Percentiles rank a stretch among this genome's conserved stretches.
Evolutionary conservation across 2,113 vertebrate species (phyloP).

Genomic region (Clarias macrocephalus): DNA sequence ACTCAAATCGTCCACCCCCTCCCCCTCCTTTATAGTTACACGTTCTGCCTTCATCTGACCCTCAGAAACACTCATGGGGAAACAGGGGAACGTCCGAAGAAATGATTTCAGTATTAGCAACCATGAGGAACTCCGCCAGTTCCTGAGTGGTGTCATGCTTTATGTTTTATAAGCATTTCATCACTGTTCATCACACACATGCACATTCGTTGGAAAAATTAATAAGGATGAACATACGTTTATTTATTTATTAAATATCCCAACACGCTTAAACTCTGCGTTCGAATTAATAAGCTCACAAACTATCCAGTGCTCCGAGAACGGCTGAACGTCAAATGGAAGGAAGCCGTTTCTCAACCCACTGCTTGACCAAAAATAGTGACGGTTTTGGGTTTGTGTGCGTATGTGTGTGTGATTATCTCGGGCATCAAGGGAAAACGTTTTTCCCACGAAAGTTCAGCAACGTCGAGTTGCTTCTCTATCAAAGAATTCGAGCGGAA

Average conservation of each 20-base stretch:
- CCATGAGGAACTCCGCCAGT: background rate
- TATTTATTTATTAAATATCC: background rate
- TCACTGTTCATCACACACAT: background rate
- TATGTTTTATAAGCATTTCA: background rate
- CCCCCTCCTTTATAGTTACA: background rate
- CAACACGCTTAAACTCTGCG: too few species aligned
- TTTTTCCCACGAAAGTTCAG: conserved; percentile 4
- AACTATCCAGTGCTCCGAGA: background rate
- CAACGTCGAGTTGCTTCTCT: background rate
- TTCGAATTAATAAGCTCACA: background rate
- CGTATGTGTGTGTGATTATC: background rate
- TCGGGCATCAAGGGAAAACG: background rate
- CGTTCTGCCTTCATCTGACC: background rate
- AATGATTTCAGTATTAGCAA: background rate
- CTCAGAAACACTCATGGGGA: background rate
- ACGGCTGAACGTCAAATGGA: background rate
- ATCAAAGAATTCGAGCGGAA: background rate
- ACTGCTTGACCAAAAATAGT: background rate
- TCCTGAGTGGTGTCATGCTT: background rate
- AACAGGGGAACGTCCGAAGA: background rate
- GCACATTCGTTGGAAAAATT: background rate
- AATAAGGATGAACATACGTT: background rate
- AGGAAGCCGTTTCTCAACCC: background rate
- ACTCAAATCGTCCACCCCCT: background rate
- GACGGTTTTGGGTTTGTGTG: background rate